Evolutionary conservation across 1,140 invertebrate species (phyloP), one percentile per base, ranked within the genome.

Genomic region (Meloidogyne chitwoodi): DNA sequence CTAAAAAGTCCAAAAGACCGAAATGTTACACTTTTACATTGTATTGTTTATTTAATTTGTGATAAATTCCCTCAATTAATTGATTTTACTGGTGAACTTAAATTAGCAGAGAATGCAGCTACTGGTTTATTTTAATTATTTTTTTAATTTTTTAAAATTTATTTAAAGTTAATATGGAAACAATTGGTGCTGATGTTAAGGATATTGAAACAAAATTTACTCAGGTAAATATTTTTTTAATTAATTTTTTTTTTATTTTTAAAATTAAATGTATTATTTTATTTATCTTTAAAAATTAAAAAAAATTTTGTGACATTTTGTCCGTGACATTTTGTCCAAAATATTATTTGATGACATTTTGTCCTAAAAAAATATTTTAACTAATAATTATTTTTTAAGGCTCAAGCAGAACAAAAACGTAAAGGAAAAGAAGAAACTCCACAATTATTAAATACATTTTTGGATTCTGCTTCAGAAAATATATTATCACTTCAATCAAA

Each of bases 71-170:
- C 83, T 1, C 69, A 87, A 16, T 74, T 86, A 14, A 19, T 81
- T 24, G 77, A 77, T 22, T 86, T 87, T 64, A 44, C 74, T 11
- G 75, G 80, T n/a, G 70, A 87, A 66, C 70, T 86, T 16, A 85
- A 86, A 73, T 83, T 87, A 41, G 81, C 84, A 3, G 85, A 86
- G 12, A 79, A 77, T 63, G 85, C 84, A 8, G 68, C 82, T 22
- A 64, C 75, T 22, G 81, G 83, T 86, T 72, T 44, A 69, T 72
- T 62, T 67, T 56, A 19, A 24, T 24, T 41, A 41, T 11, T 56
- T 56, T n/a, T 56, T 56, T 56, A n/a, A 56, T 24, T 48, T 34
- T 48, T 31, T 62, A 22, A 29, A 24, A 16, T 65, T 76, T 80
- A 8, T 34, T 79, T 74, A 31, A n/a, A 78, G 77, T 77, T 27